phyloP scores from a whole-genome alignment of 2,113 vertebrate species.

The Monopterus albus region DNA sequence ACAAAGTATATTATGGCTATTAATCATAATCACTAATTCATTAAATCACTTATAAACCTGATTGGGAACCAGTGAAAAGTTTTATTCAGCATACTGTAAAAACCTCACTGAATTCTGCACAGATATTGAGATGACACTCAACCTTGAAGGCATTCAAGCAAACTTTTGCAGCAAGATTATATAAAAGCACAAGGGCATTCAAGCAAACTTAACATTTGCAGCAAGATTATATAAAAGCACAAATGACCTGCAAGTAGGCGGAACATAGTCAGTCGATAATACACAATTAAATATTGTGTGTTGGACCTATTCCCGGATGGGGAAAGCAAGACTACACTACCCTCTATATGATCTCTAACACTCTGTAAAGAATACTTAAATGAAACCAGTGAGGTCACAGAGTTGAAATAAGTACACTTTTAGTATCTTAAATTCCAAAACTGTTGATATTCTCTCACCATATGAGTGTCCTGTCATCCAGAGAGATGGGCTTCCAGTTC shows the following conservation, averaged over 20 bases:
- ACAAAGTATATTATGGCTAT: neutral
- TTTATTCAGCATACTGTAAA: too few species aligned
- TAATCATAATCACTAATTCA: too few species aligned
- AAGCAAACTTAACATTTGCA: too few species aligned
- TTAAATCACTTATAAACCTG: too few species aligned
- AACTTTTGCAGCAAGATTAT: too few species aligned
- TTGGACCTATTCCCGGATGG: too few species aligned
- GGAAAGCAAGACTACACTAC: neutral
- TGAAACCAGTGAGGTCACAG: too few species aligned
- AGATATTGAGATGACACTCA: too few species aligned
- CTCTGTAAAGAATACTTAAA: neutral
- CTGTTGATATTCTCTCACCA: conserved; percentile 69
- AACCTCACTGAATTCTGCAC: too few species aligned
- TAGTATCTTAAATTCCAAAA: conserved; percentile 8
- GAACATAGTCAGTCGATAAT: too few species aligned
- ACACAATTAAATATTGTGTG: neutral
- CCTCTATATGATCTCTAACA: neutral
- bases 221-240: neutral
- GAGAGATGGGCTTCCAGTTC: conserved; percentile 94
- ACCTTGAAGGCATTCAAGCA: too few species aligned
- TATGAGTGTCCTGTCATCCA: conserved; percentile 98
- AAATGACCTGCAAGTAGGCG: neutral
- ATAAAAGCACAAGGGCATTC: too few species aligned
- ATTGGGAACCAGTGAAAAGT: neutral
- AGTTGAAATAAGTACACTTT: neutral